phyloP scores from a whole-genome alignment of 1,140 invertebrate genomes.

The Drosophila paulistorum region DNA sequence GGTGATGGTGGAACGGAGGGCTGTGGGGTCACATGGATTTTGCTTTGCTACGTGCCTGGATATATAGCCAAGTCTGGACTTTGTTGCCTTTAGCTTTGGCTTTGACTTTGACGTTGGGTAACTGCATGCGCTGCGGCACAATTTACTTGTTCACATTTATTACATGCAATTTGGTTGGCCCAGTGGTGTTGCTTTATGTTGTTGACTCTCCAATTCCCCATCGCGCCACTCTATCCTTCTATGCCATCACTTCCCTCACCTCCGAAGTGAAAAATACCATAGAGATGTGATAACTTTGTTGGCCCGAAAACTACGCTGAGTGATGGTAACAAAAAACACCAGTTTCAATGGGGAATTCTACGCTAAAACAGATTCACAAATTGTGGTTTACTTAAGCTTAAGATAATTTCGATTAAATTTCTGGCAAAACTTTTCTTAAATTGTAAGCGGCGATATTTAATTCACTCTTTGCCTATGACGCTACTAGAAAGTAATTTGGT shows the following conservation, averaged over 20 bases:
- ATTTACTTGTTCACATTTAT: slow-evolving; percentile 75
- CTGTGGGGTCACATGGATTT: not conserved
- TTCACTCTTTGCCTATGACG: too few relatives aligned
- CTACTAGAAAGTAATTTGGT: too few relatives aligned
- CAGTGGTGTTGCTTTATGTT: slow-evolving; percentile 52
- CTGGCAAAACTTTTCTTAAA: not conserved
- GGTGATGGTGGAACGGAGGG: not conserved
- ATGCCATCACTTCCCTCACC: not conserved
- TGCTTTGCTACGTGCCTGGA: slow-evolving; percentile 49
- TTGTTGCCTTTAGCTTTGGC: slow-evolving; percentile 37
- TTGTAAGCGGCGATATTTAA: too few relatives aligned
- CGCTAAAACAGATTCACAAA: not conserved
- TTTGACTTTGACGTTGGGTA: slow-evolving; percentile 41
- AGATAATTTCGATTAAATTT: not conserved
- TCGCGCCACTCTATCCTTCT: too few relatives aligned
- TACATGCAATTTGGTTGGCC: slow-evolving; percentile 65
- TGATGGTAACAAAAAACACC: not conserved
- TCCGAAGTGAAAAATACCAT: not conserved
- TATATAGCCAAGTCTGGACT: slow-evolving; percentile 14
- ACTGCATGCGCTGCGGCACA: slow-evolving; percentile 48
- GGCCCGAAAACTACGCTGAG: not conserved
- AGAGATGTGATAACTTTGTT: slow-evolving; percentile 46
- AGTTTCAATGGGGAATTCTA: not conserved
- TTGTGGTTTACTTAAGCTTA: slow-evolving; percentile 1
- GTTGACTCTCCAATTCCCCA: slow-evolving; percentile 29